phyloP scores from a whole-genome alignment of 2,113 vertebrate species.

The Trachemys scripta region DNA sequence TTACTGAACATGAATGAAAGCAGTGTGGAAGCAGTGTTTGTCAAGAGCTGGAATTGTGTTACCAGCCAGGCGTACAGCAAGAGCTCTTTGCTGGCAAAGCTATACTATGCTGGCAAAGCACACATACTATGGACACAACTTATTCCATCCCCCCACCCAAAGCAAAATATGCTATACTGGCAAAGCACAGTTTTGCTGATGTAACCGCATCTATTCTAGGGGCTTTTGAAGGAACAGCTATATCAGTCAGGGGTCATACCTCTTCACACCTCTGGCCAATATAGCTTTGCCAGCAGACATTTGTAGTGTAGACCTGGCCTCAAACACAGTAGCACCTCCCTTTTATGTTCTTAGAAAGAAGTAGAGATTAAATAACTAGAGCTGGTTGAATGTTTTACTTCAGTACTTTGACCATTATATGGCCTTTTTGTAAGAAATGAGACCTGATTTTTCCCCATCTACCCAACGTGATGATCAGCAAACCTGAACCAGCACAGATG shows the following conservation, averaged over 20 bases:
- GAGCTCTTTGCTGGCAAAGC: neutral
- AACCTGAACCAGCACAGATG: neutral
- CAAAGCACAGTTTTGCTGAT: neutral
- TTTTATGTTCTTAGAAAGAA: neutral
- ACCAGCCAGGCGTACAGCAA: neutral
- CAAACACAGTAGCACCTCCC: neutral
- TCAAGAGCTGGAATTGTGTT: neutral
- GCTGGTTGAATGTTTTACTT: neutral
- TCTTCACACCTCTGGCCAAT: neutral
- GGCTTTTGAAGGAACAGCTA: neutral
- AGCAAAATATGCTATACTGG: neutral
- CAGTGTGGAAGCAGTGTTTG: neutral
- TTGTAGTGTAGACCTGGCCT: neutral
- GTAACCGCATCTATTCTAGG: neutral
- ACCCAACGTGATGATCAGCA: neutral
- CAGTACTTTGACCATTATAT: neutral
- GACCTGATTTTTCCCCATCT: neutral
- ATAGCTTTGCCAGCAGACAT: neutral
- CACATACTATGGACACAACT: neutral
- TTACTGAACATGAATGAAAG: rapidly evolving
- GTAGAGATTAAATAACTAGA: neutral
- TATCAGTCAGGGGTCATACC: neutral
- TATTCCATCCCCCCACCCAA: neutral
- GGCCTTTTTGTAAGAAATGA: neutral
- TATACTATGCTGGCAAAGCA: neutral